Base-by-base conservation (phyloP, 2,888 invertebrate genomes). In the Calliphora vomitoria region DNA sequence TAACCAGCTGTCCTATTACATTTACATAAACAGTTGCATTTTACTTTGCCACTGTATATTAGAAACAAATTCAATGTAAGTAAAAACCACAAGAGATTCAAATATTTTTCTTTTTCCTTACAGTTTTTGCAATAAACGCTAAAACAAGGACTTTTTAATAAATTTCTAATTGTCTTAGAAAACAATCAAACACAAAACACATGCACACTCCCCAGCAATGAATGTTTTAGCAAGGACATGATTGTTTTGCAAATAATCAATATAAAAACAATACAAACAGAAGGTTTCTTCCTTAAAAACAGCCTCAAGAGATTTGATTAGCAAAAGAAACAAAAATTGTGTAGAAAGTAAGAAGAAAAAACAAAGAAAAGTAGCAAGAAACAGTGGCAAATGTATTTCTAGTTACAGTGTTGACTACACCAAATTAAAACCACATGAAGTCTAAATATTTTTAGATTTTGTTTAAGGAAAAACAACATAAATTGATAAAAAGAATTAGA, bases 341-440 rank as follows among this genome's bases (percentile, higher is more conserved):
- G 8, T 6, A 18, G 13, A 47, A 44, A 6, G 8, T 4, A 15
- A 55, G 11, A 20, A 31, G 4, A 8, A 8, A 15, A 55, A n/a
- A n/a, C n/a, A 20, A 44, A 25, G 18, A 31, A 35, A 75, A 68
- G 0, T 10, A 35, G 18, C 58, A 0, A 38, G 13, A 53, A 72
- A 58, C 69, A 69, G 69, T 69, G 62, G 74, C 84, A 80, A 79
- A 66, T 44, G 62, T 44, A 38, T 62, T 71, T 44, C 53, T 55
- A 38, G 20, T 41, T 35, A 64, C 71, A 64, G 8, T 11, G 47
- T 55, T 55, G 20, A 75, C 44, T 20, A 35, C 60, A 78, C 4
- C 60, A 76, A 66, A 66, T 62, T 72, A 62, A 81, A 84, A 78
- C 87, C 84, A 72, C 87, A 87, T 84, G 87, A 78, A 84, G 87